Evolutionary conservation across 2,888 invertebrate genomes (phyloP), one percentile per base, ranked within the genome.

Genomic region (Cryptus armator): DNA sequence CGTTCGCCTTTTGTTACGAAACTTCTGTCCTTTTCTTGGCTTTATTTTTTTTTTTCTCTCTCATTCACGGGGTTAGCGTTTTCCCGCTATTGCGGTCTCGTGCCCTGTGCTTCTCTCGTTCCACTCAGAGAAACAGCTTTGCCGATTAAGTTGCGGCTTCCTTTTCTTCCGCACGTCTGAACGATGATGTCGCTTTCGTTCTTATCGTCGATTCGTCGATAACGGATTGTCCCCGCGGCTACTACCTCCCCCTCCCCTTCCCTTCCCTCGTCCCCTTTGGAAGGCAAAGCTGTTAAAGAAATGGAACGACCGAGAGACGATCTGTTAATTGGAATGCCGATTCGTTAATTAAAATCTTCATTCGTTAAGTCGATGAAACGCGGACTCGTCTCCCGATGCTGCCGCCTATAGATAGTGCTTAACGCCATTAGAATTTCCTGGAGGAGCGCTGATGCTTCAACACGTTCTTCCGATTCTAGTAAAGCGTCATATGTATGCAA

Each of bases 341-440:
- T 90, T 59, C 90, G 89, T 91, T 92, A 91, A 92, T 92, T 91
- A 91, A 92, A 92, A 92, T 89, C 90, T 89, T 86, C 81, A 75
- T 86, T 37, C 86, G 86, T 83, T 84, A 84, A 85, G 81, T 87
- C 85, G 77, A 85, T 79, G 78, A 81, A 78, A 37, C 9, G 37
- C 66, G 53, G n/a, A 64, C 24, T 71, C 48, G 19, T 14, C 24
- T 82, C 67, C 66, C 43, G 74, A 16, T 72, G 75, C 81, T 78
- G 59, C 72, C 71, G 56, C 24, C 62, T 70, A 53, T n/a, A 37
- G 37, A 37, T 9, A 9, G 37, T 37, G 0, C 7, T 9, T 48
- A 29, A 10, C 43, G 46, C 46, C n/a, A 32, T 48, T 29, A 64
- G 37, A 37, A 37, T 37, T 12, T n/a, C 29, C 29, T 6, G 14